Base-by-base conservation (phyloP, 2,797 vertebrate species). In the Halcyon chelicuti region DNA sequence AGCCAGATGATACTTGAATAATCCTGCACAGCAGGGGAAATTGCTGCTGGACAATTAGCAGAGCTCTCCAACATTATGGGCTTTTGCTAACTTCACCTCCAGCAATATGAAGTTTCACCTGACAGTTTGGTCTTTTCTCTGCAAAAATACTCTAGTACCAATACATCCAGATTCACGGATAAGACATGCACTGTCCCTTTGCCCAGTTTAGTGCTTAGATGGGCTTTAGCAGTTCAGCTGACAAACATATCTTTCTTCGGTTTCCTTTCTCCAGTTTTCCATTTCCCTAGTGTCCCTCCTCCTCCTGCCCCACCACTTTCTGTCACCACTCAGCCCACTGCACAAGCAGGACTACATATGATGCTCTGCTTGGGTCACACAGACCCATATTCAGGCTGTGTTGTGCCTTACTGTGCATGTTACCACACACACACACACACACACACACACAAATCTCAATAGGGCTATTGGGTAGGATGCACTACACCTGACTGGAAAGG, bases 171-270 rank as follows among this genome's bases (percentile, higher is more conserved):
- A 89, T 29, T 7, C 40, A 67, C 2, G 21, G 49, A 39, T 75
- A 94, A 88, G 54, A 61, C 79, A 86, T 16, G 40, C 0, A 0
- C 87, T 88, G 85, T 88, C 25, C 73, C 76, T 67, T 19, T 46
- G 70, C 70, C 62, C 80, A 76, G 33, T 52, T 73, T 13, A 90
- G 82, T 26, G 47, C 54, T 68, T 71, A 60, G 65, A 57, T 92
- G 90, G 79, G 90, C 79, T 76, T 88, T 82, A 90, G 73, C 82
- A 74, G 47, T 51, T 88, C 88, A 81, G 55, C 60, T 82, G 79
- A 74, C 62, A 84, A 21, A n/a, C 49, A 70, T 58, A 70, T 84
- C 71, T 72, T 57, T 60, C 82, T 91, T 83, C 2, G 0, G 33
- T 51, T 86, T 86, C 78, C 42, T 72, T 86, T 57, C 40, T 26